Evolutionary conservation across 2,113 vertebrate genomes (phyloP), one percentile per base, ranked within the genome.

Genomic region (Cettia cetti): DNA sequence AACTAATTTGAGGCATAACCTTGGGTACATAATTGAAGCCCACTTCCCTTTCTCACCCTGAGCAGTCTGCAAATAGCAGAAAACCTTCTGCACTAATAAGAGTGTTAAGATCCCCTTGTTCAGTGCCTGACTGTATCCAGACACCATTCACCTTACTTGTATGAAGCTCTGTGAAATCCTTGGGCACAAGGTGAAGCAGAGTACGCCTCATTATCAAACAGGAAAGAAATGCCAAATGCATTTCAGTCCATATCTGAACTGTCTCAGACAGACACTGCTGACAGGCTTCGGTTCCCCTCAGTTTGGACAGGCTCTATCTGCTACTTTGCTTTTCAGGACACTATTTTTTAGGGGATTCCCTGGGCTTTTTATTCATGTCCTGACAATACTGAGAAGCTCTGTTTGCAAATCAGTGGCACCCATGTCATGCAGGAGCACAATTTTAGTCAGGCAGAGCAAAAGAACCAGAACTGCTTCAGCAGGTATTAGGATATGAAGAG

Each of bases 141-240:
- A 61, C 24, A 70, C 52, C 11, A 6, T 37, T 68, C 26, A 27
- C 23, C 26, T 77, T 15, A 40, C 10, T n/a, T 50, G 16, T 23
- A 21, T 3, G 22, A 61, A 71, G 40, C 8, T 19, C 35, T 42
- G 13, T 50, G 89, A 84, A 72, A 89, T 33, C 37, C 45, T 33
- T 40, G n/a, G 21, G 52, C 20, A 33, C 15, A 11, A 40, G 50
- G 39, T 39, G 39, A 86, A 39, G 6, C 45, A 39, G 52, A 63
- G 39, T 11, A 39, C 2, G 4, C 44, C 42, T 83, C 3, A 0
- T 64, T 72, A 65, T 22, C 0, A 0, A 69, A 64, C 33, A 33
- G 24, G 6, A 75, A 42, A 68, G 44, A 26, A 31, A 60, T 61
- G 44, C 27, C 39, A 87, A 75, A 45, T 7, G 10, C 16, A 11